These are phyloP conservation scores for Colletes collaris DNA, from an alignment of 2,888 invertebrate genomes.

Conservation along the genomic window DNA sequence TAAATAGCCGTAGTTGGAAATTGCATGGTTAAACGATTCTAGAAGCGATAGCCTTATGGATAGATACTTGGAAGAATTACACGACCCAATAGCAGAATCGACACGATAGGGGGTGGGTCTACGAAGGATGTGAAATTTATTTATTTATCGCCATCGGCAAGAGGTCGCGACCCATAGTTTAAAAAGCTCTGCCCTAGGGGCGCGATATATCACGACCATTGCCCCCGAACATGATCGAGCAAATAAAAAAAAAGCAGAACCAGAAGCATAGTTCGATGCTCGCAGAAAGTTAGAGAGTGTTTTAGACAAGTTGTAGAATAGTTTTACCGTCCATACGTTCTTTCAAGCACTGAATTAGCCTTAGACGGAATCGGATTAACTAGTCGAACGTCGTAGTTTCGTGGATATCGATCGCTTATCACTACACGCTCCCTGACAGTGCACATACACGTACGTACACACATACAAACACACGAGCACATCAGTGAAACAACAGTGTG, in stretches of 20 bases:
- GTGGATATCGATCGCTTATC: constrained; percentile 53
- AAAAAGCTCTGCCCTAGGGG: too few species aligned
- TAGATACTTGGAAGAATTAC: too few species aligned
- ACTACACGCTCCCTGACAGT: constrained; percentile 15
- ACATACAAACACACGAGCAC: too few species aligned
- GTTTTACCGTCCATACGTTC: constrained; percentile 6
- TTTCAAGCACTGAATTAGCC: constrained; percentile 25
- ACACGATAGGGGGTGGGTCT: too few species aligned
- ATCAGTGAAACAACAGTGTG: too few species aligned
- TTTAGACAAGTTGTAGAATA: constrained; percentile 30
- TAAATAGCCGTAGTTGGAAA: too few species aligned
- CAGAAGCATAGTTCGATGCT: constrained; percentile 16
- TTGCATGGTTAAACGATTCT: too few species aligned
- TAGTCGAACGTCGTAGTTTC: constrained; percentile 47
- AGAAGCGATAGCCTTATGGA: too few species aligned
- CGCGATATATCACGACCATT: background rate
- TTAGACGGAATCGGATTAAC: constrained; percentile 14
- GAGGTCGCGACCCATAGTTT: too few species aligned
- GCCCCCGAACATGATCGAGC: background rate
- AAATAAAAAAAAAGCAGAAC: constrained; percentile 9
- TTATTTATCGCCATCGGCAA: too few species aligned
- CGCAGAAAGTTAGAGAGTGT: constrained; percentile 6
- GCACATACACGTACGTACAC: background rate
- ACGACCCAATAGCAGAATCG: too few species aligned
- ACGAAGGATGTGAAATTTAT: too few species aligned